Evolutionary conservation across 2,888 invertebrate genomes (phyloP), one percentile per base, ranked within the genome.

Genomic region (Cristatella mucedo): DNA sequence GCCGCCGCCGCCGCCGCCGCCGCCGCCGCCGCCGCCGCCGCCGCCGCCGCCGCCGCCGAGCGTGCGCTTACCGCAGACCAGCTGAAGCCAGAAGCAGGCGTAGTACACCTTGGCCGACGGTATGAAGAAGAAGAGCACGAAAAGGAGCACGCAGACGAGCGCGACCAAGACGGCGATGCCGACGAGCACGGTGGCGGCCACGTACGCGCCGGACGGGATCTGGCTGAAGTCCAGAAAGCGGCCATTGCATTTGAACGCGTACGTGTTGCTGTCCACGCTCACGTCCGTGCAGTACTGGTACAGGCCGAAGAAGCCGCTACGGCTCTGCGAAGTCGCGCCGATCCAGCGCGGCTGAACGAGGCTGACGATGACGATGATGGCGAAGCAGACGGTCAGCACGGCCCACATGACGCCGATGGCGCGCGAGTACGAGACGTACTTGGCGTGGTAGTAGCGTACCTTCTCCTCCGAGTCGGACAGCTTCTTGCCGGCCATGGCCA

Each of bases 391-490:
- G 50, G 87, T 85, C 69, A 95, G 91, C 61, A 95, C 83, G 46
- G 83, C 91, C 95, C 95, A 95, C 51, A 93, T 74, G 45, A 93
- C 89, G 38, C 87, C 89, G 48, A 95, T 85, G 37, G 91, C 91
- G 42, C 67, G 52, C 34, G 68, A 66, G 53, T 71, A 67, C 24
- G 67, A 47, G 3, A 60, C 55, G 47, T 68, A 68, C 38, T 56
- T 56, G 16, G 49, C 51, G 47, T 62, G 57, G 34, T 56, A 44
- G 24, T 36, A 36, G 13, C 5, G 6, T 18, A 36, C 36, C 26
- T 29, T 36, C 7, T 36, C 36, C 22, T 36, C 36, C n/a, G n/a
- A n/a, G n/a, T n/a, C n/a, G n/a, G n/a, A n/a, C n/a, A n/a, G n/a
- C n/a, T n/a, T n/a, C n/a, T n/a, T n/a, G n/a, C n/a, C n/a, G n/a